These are phyloP conservation scores for Eulemur rubriventer DNA, from an alignment of 2,797 vertebrate species.

Conservation along the genomic window DNA sequence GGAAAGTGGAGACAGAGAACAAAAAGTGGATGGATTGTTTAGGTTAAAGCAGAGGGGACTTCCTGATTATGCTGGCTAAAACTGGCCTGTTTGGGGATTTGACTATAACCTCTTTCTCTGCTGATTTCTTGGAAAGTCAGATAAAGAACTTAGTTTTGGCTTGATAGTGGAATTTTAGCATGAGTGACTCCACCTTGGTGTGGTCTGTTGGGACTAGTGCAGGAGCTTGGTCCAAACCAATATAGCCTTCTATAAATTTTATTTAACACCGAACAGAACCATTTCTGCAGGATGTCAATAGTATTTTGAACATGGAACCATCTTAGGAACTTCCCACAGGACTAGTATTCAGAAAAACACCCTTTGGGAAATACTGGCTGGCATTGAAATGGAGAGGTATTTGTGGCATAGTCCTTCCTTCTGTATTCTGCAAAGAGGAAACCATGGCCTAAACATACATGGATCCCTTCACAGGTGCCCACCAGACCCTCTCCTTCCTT, in stretches of 20 bases:
- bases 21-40: neutral
- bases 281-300: neutral
- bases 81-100: neutral
- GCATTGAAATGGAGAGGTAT: neutral
- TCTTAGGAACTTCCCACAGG: neutral
- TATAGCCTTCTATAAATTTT: neutral
- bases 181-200: neutral
- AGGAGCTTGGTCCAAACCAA: neutral
- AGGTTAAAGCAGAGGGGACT: neutral
- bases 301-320: neutral
- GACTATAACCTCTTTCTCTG: neutral
- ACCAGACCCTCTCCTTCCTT: neutral
- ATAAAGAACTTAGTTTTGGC: neutral
- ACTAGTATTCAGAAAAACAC: neutral
- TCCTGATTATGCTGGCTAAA: neutral
- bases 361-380: neutral
- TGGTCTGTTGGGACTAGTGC: neutral
- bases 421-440: neutral
- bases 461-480: neutral
- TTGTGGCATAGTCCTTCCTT: neutral
- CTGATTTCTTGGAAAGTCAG: neutral
- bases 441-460: neutral
- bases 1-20: neutral
- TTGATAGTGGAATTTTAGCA: neutral
- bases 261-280: neutral